Conservation (phyloP, 2,888 invertebrate genomes). For the Pseudoips prasinana region DNA sequence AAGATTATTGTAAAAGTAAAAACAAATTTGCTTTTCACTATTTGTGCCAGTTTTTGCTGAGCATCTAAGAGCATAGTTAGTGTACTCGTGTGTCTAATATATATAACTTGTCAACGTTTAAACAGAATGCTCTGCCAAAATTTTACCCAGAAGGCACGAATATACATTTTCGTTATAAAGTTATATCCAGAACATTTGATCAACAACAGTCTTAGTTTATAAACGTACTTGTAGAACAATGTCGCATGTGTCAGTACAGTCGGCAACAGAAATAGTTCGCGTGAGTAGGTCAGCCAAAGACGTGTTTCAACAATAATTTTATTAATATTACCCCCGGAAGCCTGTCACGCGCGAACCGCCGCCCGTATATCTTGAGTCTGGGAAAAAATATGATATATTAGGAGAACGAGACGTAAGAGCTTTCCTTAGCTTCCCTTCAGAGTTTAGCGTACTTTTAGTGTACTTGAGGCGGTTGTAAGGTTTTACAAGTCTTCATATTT, state of each 20-base stretch:
- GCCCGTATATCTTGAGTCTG: constrained; percentile 72
- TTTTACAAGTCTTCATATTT: constrained; percentile 38
- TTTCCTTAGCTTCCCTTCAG: constrained; percentile 60
- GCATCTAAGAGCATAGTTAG: too few relatives aligned
- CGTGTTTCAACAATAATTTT: constrained; percentile 80
- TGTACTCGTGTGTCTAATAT: too few relatives aligned
- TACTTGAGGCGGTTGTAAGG: constrained; percentile 43
- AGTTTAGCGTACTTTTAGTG: constrained; percentile 70
- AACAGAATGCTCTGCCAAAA: too few relatives aligned
- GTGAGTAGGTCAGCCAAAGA: constrained; percentile 58
- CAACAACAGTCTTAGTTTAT: too few relatives aligned
- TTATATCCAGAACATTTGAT: too few relatives aligned
- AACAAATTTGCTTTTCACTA: too few relatives aligned
- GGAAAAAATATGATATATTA: constrained; percentile 80
- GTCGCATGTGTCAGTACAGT: constrained; percentile 4
- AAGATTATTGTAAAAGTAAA: too few relatives aligned
- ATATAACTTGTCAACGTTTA: too few relatives aligned
- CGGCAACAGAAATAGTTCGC: constrained; percentile 26
- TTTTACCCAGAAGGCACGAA: too few relatives aligned
- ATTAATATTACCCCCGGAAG: constrained; percentile 79
- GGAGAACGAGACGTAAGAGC: constrained; percentile 74
- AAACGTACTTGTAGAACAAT: constrained; percentile 4
- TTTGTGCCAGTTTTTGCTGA: too few relatives aligned
- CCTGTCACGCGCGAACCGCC: constrained; percentile 76
- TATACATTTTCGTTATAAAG: too few relatives aligned